Base-by-base conservation (phyloP, 2,888 invertebrate species). In the Sylvicola fuscatus region DNA sequence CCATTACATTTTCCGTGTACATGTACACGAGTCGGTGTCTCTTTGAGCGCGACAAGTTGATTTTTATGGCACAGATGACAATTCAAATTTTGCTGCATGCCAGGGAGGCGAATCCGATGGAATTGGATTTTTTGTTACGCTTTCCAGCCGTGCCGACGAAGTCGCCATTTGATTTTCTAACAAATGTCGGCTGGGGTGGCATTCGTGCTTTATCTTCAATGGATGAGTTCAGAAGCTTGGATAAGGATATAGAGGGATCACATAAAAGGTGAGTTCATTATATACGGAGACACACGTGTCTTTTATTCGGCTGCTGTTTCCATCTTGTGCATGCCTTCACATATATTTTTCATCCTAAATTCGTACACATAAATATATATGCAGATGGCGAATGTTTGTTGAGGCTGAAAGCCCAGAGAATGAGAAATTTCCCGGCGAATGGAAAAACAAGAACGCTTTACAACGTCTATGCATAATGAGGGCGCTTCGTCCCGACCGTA, bases 401-500 rank as follows among this genome's bases (percentile, higher is more conserved):
- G 90, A 93, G 47, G 80, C 83, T 14, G 92, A 93, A 52, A 77
- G 76, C 40, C 92, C 93, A 0, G 93, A 95, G 56, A 76, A 79
- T 47, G 92, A 93, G 54, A 89, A 86, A 53, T 69, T 92, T 44
- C 93, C 93, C 0, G 89, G 89, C 39, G 93, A 93, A 50, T 95
- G 93, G 93, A 93, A 92, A 54, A 80, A 79, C 48, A 92, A 89
- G 54, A 65, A 73, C 0, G 63, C 82, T 0, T 58, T 93, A 32
- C 89, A 93, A 52, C 70, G 79, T 42, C 62, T 93, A 4, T 92
- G 92, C 49, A 92, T 95, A 54, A 80, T 93, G 79, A 65, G 93
- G 38, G 84, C 87, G 14, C 62, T 93, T 35, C 63, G 93, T 32
- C 81, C 90, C 0, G 93, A 95, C 58, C 68, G 93, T 44, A 92